Conservation (phyloP, 2,797 vertebrate genomes). For the Lindbergichthys nudifrons region DNA sequence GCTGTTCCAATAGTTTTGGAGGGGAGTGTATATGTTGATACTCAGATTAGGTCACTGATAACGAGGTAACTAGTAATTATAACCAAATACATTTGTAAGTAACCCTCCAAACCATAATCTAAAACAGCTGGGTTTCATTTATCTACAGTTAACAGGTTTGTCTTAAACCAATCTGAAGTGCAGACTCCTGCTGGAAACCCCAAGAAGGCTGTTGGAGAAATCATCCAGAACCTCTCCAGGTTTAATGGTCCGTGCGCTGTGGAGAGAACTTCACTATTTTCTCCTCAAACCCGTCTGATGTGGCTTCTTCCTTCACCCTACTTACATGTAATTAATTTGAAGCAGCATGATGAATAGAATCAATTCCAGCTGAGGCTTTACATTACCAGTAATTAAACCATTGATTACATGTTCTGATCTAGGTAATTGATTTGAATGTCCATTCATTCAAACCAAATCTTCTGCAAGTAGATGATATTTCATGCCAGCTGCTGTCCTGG, state of each 20-base stretch:
- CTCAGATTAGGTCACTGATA: too few relatives aligned
- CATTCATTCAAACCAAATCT: conserved; percentile 77
- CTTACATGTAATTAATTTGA: conserved; percentile 77
- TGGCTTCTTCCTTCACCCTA: conserved; percentile 53
- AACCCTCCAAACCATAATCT: too few relatives aligned
- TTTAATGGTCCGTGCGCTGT: conserved; percentile 17
- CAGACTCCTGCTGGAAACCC: background rate
- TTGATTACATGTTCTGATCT: conserved; percentile 79
- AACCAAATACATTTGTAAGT: too few relatives aligned
- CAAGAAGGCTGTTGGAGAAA: background rate
- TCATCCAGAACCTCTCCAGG: background rate
- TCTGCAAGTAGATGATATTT: conserved; percentile 7
- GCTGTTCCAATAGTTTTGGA: too few relatives aligned
- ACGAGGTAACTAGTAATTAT: too few relatives aligned
- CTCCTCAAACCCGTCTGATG: conserved; percentile 52
- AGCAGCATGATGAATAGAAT: conserved; percentile 80
- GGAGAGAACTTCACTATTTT: conserved; percentile 36
- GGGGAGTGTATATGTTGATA: too few relatives aligned
- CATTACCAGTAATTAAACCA: conserved; percentile 80
- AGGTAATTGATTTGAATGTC: conserved; percentile 81
- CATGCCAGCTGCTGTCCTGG: conserved; percentile 32
- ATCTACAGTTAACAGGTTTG: background rate
- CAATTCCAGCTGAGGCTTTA: conserved; percentile 77
- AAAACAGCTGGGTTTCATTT: background rate
- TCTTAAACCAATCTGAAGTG: background rate